Base-by-base conservation (phyloP, 1,140 invertebrate genomes). In the Brachionus calyciflorus region DNA sequence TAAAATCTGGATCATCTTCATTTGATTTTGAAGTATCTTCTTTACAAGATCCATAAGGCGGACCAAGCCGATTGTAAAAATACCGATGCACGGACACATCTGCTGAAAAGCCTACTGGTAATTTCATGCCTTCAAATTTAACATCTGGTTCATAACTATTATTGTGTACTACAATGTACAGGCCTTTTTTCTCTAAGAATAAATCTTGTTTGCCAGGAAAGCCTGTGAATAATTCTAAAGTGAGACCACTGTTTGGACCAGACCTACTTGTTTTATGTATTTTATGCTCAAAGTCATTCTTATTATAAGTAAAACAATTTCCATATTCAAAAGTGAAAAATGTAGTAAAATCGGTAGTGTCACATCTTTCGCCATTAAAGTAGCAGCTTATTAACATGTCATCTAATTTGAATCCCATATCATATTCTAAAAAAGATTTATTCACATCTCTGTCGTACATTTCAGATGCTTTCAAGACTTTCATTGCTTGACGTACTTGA, bases 231-330 rank as follows among this genome's bases (percentile, higher is more conserved):
- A 73, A 17, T 55, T 73, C 69, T 21, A 73, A 19, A 9, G 33
- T 24, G 5, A 73, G 46, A 17, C 69, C 69, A 49, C 37, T 49
- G 21, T 7, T 30, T 10, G 46, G 10, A n/a, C 69, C 69, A 14
- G 46, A 30, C 28, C 17, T 49, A 24, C 69, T 73, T 19, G 69
- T 73, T 55, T 33, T 49, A 3, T 70, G 26, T 5, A 37, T 37
- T 37, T 37, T 9, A 5, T 37, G 33, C 9, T 3, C 3, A 33
- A 14, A 17, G 6, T 33, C n/a, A 4, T 46, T 48, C 48, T 30
- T 70, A n/a, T 73, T 73, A 14, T 49, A 73, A 21, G 69, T 51
- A 28, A 26, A 73, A 24, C 69, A 73, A 3, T 73, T 49, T 5
- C 21, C 9, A 28, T 49, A 73, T 7, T 37, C 28, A n/a, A 19